A percentile compares a stretch with the other conserved stretches of the same genome.
These are phyloP conservation scores for Akabosia matsudoensis DNA, from an alignment of 1,140 invertebrate genomes.

Conservation along the genomic window DNA sequence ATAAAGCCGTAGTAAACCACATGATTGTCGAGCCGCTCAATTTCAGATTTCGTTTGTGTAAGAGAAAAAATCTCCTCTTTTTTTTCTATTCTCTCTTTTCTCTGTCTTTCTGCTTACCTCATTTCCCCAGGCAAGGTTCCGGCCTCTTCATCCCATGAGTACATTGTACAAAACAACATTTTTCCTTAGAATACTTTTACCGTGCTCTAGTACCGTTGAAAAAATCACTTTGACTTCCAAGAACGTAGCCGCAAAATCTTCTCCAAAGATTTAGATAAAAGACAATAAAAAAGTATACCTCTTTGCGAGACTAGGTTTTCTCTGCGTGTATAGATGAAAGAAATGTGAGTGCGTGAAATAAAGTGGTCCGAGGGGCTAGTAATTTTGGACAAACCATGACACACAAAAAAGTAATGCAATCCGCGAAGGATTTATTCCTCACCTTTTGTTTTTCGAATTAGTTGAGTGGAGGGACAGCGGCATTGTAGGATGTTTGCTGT, in stretches of 20 bases:
- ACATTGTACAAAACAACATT: background rate
- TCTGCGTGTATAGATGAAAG: too few species aligned
- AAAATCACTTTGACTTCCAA: background rate
- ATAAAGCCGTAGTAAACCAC: background rate
- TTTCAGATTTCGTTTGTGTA: background rate
- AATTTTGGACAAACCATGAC: background rate
- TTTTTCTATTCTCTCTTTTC: background rate
- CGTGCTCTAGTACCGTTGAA: too few species aligned
- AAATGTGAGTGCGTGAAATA: too few species aligned
- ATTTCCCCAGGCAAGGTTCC: background rate
- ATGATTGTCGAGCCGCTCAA: background rate
- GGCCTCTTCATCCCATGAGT: background rate
- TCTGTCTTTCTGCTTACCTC: background rate
- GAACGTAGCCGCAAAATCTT: background rate
- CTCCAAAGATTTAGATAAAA: background rate
- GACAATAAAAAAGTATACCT: background rate
- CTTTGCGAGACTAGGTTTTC: background rate
- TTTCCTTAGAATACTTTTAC: too few species aligned
- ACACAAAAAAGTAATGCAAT: constrained; percentile 15
- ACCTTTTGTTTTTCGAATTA: constrained; percentile 8
- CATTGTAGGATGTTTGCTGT: too few species aligned
- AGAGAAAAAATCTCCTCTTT: background rate
- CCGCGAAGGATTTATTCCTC: constrained; percentile 16
- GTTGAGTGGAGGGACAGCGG: too few species aligned
- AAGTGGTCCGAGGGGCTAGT: background rate